Evolutionary conservation across 2,797 vertebrate genomes (phyloP).

Genomic region (Gallinago solitaria): DNA sequence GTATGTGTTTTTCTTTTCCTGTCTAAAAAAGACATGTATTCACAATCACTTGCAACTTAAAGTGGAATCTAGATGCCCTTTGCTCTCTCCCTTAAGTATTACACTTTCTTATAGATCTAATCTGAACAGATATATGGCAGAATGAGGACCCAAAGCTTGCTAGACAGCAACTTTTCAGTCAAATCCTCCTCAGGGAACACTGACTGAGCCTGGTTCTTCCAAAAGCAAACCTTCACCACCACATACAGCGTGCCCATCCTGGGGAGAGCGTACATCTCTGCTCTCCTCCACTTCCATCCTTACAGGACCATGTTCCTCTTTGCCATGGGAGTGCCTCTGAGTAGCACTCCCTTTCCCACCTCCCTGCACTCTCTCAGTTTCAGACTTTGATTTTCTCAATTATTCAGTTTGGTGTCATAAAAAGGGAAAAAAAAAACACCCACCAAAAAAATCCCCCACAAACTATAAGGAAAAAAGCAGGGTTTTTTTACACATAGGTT

Average conservation of each 20-base stretch:
- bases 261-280: not conserved
- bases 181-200: not conserved
- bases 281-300: not conserved
- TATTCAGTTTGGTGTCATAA: not conserved
- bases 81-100: not conserved
- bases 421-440: not conserved
- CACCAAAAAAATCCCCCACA: not conserved
- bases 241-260: not conserved
- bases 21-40: not conserved
- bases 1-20: rapidly evolving
- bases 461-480: not conserved
- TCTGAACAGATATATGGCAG: not conserved
- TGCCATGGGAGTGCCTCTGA: not conserved
- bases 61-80: not conserved
- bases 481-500: not conserved
- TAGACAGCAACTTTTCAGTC: not conserved
- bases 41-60: not conserved
- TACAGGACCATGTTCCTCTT: not conserved
- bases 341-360: not conserved
- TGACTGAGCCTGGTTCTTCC: not conserved
- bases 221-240: not conserved
- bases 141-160: not conserved
- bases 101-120: not conserved
- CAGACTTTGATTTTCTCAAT: not conserved
- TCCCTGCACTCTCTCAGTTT: not conserved